Evolutionary conservation across 2,888 invertebrate species (phyloP), one percentile per base, ranked within the genome.

Genomic region (Sinohyriopsis cumingii): DNA sequence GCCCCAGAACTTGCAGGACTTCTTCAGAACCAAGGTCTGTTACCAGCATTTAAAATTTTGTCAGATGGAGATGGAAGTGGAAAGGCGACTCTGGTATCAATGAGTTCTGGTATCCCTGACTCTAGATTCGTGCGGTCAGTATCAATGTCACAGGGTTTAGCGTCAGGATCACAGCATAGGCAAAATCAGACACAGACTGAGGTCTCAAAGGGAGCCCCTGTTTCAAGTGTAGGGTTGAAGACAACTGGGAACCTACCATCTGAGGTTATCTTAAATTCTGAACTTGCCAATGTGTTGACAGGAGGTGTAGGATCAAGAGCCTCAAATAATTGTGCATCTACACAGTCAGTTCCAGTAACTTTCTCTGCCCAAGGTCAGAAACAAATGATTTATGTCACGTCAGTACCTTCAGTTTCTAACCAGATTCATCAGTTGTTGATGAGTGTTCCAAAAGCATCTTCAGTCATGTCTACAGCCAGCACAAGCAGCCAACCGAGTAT

Each of bases 361-460:
- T 28, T 55, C 55, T 28, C 28, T n/a, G 65, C 68, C 24, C 64
- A 33, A 28, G 45, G 75, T 24, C 69, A 69, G 19, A 73, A 76
- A n/a, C 79, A 84, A 15, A 54, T 79, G 12, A 80, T 84, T 15
- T 82, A 84, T 59, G 72, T 83, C 24, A 83, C 84, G 3, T 74
- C 84, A 22, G 77, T 81, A 18, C 71, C 82, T 0, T 71, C 83
- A 15, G 71, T 76, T 76, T 69, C 89, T 76, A 70, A 85, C 72
- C 77, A 90, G 78, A 81, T 87, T 69, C 84, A 90, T 80, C 80
- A 90, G 83, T 87, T 87, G 4, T 68, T 86, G 19, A 78, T 83
- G 1, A 73, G 77, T 33, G 71, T 80, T 12, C 76, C 77, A 19
- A 71, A 68, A 53, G 67, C 73, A 20, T 22, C 53, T 55, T 20